Percentiles rank a stretch among this genome's conserved stretches.
Conservation (phyloP, 2,888 invertebrate species). For the Lymantria dispar region DNA sequence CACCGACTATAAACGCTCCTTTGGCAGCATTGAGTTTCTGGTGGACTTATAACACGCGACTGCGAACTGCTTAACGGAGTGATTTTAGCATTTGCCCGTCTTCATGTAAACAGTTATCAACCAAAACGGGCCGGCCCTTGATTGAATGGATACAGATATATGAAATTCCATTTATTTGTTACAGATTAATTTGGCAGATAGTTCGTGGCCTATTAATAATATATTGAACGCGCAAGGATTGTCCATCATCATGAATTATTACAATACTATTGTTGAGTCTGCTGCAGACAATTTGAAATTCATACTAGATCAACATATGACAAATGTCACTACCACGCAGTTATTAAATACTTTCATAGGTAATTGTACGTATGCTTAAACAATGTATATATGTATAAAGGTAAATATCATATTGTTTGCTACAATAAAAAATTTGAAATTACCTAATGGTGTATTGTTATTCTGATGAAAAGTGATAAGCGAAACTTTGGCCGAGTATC, state of each 20-base stretch:
- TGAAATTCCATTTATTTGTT: conserved; percentile 4
- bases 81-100: no score
- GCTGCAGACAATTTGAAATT: conserved; percentile 10
- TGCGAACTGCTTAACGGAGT: no score
- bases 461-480: not conserved
- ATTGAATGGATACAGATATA: no score
- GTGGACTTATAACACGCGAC: no score
- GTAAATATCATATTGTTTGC: no score
- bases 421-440: not conserved
- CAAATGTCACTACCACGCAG: conserved; percentile 2
- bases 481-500: no score
- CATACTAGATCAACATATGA: conserved; percentile 11
- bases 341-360: not conserved
- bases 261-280: conserved; percentile 3
- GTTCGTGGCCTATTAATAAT: conserved; percentile 47
- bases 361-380: not conserved
- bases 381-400: not conserved
- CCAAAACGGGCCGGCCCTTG: no score
- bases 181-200: conserved; percentile 44
- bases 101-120: no score
- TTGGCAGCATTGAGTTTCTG: no score
- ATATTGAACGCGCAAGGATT: conserved; percentile 42
- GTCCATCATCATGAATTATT: conserved; percentile 31
- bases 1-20: no score
- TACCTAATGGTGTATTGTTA: not conserved